Evolutionary conservation across 2,888 invertebrate genomes (phyloP).

Genomic region (Nomada flava): DNA sequence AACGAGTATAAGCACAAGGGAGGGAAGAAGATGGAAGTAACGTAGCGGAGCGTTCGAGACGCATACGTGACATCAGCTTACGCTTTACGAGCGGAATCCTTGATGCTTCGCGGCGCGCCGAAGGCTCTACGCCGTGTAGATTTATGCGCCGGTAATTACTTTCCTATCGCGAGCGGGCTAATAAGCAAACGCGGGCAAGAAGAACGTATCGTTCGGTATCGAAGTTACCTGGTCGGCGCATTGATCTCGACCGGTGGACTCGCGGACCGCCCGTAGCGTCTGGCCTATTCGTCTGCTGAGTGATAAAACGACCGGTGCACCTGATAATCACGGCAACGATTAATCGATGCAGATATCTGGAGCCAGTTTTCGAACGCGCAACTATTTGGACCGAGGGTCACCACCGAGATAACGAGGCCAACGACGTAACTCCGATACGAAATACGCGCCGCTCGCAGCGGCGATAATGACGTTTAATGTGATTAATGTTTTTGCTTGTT

Average conservation of each 20-base stretch:
- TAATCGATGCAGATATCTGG: slow-evolving; percentile 62
- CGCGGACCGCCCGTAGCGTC: slow-evolving; percentile 63
- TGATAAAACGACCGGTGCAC: slow-evolving; percentile 60
- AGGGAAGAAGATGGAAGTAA: background rate
- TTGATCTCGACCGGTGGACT: slow-evolving; percentile 40
- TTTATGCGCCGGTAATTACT: slow-evolving; percentile 69
- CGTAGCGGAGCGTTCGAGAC: background rate
- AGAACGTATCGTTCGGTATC: slow-evolving; percentile 54
- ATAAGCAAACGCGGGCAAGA: slow-evolving; percentile 42
- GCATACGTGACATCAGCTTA: slow-evolving; percentile 56
- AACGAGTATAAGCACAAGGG: background rate
- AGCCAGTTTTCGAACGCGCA: background rate
- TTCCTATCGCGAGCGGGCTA: slow-evolving; percentile 51
- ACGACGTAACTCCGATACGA: slow-evolving; percentile 10
- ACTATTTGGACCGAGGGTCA: slow-evolving; percentile 32
- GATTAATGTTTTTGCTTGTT: slow-evolving; percentile 14
- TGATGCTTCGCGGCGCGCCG: slow-evolving; percentile 38
- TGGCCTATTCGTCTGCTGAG: slow-evolving; percentile 49
- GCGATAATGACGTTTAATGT: slow-evolving; percentile 4
- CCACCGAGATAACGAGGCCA: slow-evolving; percentile 13
- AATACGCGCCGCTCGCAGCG: background rate
- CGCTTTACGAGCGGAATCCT: slow-evolving; percentile 53
- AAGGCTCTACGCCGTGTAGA: slow-evolving; percentile 41
- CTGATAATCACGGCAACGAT: slow-evolving; percentile 63
- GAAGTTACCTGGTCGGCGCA: slow-evolving; percentile 34